Evolutionary conservation across 1,140 invertebrate species (phyloP), one percentile per base, ranked within the genome.

Genomic region (Platyscapa corneri): DNA sequence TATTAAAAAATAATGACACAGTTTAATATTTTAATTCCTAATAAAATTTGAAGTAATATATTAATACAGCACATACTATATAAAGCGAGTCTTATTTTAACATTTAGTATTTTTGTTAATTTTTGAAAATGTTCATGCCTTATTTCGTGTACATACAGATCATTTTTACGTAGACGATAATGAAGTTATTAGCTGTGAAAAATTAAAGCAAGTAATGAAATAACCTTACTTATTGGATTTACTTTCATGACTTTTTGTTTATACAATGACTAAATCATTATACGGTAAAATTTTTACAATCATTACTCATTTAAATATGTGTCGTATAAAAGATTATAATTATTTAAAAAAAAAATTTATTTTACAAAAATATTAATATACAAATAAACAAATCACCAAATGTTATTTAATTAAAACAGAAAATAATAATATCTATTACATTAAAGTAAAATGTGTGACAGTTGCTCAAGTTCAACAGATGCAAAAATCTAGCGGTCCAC

Each of bases 361-460:
- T n/a, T n/a, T n/a, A n/a, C n/a, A n/a, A n/a, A n/a, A n/a, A n/a
- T n/a, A n/a, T n/a, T n/a, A 46, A 46, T 7, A 46, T 12, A 46
- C 12, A 7, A 12, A 46, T 5, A 46, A 46, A 46, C 5, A 12
- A 12, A 12, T 46, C 12, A 12, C 12, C 12, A 12, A 7, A 46
- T 7, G 5, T 46, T 46, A 46, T 46, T 5, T 46, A 46, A 7
- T 46, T 46, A 16, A n/a, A n/a, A n/a, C 18, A 18, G 18, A 18
- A 27, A 27, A 60, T 27, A 60, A 27, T 60, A 27, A 60, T 10
- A 6, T 82, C 5, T 30, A 18, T 70, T 60, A 53, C 10, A 42
- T 97, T 88, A 96, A 96, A 88, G 97, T 98, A 86, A 98, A 98
- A 94, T 95, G 95, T 90, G 96, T 97, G 90, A 96, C 96, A 53